Evolutionary conservation across 1,140 invertebrate genomes (phyloP).

Genomic region (Drosophila hydei): DNA sequence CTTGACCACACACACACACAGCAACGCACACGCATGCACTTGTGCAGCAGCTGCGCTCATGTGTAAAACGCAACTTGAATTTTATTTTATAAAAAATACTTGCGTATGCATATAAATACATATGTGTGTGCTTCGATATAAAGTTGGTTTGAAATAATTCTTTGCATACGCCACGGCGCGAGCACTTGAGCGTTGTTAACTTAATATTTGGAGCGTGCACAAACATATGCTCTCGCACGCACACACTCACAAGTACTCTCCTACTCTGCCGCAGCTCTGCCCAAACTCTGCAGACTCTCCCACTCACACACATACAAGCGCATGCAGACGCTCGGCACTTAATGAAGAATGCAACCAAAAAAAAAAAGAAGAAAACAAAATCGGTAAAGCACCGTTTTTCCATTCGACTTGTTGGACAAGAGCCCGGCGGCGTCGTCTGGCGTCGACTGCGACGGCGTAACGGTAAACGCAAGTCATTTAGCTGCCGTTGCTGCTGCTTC

Average conservation of each 20-base stretch:
- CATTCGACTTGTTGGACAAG: conserved; percentile 79
- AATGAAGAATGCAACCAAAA: conserved; percentile 47
- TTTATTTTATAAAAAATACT: conserved; percentile 50
- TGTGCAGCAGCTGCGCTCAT: conserved; percentile 45
- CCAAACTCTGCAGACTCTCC: conserved; percentile 53
- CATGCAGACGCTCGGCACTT: conserved; percentile 58
- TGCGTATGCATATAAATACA: background rate
- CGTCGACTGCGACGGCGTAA: conserved; percentile 32
- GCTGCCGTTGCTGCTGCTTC: conserved; percentile 31
- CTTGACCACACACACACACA: conserved; percentile 24
- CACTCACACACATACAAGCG: conserved; percentile 33
- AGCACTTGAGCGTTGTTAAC: conserved; percentile 78
- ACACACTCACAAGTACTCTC: conserved; percentile 2
- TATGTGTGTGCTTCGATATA: conserved; percentile 8
- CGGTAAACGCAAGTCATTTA: conserved; percentile 72
- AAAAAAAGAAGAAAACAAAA: conserved; percentile 24
- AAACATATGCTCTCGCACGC: conserved; percentile 53
- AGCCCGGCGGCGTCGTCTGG: conserved; percentile 57
- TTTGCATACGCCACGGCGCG: conserved; percentile 61
- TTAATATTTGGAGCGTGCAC: conserved; percentile 83
- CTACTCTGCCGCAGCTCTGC: conserved; percentile 5
- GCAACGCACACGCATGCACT: conserved; percentile 18
- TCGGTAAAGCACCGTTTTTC: conserved; percentile 76
- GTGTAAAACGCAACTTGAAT: conserved; percentile 52
- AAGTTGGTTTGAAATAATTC: conserved; percentile 49